Percentiles rank a stretch among this genome's conserved stretches.
Evolutionary conservation across 2,113 vertebrate genomes (phyloP).

Genomic region (Gallinago media): DNA sequence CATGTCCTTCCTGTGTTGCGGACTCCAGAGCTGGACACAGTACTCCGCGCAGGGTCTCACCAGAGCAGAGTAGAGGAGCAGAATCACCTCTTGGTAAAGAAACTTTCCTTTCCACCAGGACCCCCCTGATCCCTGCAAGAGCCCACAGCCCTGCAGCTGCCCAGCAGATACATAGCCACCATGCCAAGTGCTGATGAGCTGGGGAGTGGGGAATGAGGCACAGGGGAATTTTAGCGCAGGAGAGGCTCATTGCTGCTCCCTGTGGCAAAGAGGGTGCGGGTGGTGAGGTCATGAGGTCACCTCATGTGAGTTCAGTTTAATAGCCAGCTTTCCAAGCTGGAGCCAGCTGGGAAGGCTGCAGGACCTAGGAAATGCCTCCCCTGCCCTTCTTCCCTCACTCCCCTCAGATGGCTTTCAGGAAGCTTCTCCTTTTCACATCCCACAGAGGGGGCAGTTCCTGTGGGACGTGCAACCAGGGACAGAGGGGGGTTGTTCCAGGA

Average conservation of each 20-base stretch:
- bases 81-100: neutral
- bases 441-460: neutral
- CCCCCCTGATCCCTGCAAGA: neutral
- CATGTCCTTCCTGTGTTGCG: no score
- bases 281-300: rapidly evolving
- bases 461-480: rapidly evolving
- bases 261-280: no score
- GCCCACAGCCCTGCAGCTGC: neutral
- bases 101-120: neutral
- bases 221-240: neutral
- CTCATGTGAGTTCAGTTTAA: neutral
- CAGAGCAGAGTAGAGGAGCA: no score
- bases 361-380: neutral
- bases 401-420: rapidly evolving
- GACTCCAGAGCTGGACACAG: no score
- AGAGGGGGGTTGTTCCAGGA: neutral
- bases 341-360: rapidly evolving
- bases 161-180: neutral
- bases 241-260: neutral
- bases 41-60: no score
- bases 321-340: neutral
- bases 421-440: neutral
- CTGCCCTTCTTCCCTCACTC: neutral
- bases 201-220: neutral
- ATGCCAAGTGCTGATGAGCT: neutral